Conservation (phyloP, 2,888 invertebrate species). For the Cheiracanthium punctorium region DNA sequence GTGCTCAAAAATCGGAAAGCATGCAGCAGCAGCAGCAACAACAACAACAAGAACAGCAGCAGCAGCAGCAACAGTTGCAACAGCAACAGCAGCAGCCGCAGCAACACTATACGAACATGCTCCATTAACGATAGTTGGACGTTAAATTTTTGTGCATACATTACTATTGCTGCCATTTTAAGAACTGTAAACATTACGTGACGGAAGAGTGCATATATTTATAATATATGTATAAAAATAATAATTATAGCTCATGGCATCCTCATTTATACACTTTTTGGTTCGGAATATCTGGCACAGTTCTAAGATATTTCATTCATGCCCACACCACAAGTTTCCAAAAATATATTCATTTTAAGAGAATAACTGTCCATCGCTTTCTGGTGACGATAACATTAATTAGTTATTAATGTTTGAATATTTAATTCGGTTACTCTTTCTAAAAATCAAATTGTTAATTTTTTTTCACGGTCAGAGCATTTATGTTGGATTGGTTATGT, state of each 20-base stretch:
- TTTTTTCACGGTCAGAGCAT: no score
- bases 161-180: constrained; percentile 58
- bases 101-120: constrained; percentile 65
- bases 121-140: constrained; percentile 63
- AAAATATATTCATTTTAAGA: constrained; percentile 17
- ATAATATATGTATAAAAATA: constrained; percentile 59
- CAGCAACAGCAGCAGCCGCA: constrained; percentile 35
- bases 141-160: constrained; percentile 21
- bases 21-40: constrained; percentile 39
- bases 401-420: no score
- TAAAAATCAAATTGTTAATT: no score
- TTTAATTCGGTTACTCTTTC: no score
- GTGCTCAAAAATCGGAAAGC: constrained; percentile 33
- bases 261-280: constrained; percentile 42
- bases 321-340: constrained; percentile 1
- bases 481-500: no score
- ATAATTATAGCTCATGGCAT: constrained; percentile 44
- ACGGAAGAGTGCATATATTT: constrained; percentile 54
- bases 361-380: constrained; percentile 3
- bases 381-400: constrained; percentile 51
- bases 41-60: constrained; percentile 35
- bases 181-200: constrained; percentile 13
- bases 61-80: constrained; percentile 36
- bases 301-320: constrained; percentile 29
- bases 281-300: constrained; percentile 34